phyloP scores from a whole-genome alignment of 2,113 vertebrate genomes.

The Calypte anna region DNA sequence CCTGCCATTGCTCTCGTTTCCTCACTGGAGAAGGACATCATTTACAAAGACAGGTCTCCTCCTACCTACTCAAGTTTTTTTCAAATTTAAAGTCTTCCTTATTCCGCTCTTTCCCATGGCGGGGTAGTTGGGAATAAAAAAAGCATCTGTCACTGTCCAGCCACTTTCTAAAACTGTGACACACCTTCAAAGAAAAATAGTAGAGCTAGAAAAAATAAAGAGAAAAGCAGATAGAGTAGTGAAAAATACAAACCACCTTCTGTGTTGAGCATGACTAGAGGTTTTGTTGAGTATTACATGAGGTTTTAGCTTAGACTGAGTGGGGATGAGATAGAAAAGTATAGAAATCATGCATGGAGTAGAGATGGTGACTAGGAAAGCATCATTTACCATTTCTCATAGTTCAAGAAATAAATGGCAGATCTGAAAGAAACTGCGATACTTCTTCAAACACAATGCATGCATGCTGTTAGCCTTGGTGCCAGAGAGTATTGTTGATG shows the following conservation, averaged over 20 bases:
- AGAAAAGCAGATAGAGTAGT: not conserved
- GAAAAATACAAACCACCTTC: not conserved
- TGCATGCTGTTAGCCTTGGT: not conserved
- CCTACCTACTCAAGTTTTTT: too few species aligned
- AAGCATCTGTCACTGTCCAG: too few species aligned
- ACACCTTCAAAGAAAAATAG: not conserved
- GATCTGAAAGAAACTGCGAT: not conserved
- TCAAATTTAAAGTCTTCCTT: too few species aligned
- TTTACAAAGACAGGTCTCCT: too few species aligned
- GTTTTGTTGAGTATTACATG: not conserved
- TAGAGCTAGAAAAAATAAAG: not conserved
- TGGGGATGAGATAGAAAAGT: not conserved
- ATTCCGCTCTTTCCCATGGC: too few species aligned
- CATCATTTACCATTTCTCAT: rapidly evolving
- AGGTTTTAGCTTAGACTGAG: not conserved
- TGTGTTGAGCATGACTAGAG: not conserved
- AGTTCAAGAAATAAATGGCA: not conserved
- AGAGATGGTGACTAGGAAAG: not conserved
- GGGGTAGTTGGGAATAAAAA: too few species aligned
- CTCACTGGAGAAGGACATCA: too few species aligned
- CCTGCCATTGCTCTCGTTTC: too few species aligned
- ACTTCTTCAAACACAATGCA: not conserved
- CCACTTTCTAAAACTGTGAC: too few species aligned
- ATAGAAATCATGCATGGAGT: not conserved
- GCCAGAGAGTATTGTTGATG: not conserved